Conservation (phyloP, 1,140 invertebrate species). For the Aphidius gifuensis region DNA sequence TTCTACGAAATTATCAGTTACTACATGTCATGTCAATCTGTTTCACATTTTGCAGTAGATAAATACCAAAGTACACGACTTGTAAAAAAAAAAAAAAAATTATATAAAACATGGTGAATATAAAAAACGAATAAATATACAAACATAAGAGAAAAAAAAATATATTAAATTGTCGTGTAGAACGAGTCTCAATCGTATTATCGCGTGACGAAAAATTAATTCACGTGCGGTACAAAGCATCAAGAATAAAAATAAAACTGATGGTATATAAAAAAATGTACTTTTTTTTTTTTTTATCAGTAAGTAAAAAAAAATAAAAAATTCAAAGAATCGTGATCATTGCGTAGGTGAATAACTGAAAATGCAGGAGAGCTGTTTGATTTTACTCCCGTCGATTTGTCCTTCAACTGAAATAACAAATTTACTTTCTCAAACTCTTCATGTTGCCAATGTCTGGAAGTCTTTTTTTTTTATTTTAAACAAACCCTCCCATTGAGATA, state of each 20-base stretch:
- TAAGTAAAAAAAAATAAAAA: not conserved
- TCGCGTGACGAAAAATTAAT: constrained; percentile 14
- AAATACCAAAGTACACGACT: too few relatives aligned
- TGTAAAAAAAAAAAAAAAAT: too few relatives aligned
- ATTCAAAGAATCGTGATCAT: constrained; percentile 13
- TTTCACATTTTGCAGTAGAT: not conserved
- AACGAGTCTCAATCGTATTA: constrained; percentile 4
- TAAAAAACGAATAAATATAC: not conserved
- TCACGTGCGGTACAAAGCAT: not conserved
- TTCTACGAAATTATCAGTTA: constrained; percentile 3
- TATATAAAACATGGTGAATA: not conserved
- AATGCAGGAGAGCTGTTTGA: constrained; percentile 1
- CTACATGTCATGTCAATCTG: not conserved
- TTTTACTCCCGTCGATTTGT: constrained; percentile 9
- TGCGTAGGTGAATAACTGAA: constrained; percentile 9
- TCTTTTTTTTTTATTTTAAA: not conserved
- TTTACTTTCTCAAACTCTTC: not conserved
- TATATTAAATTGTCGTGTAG: not conserved
- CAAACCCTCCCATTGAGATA: not conserved
- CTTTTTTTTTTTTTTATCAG: not conserved
- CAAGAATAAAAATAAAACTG: not conserved
- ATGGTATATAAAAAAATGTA: not conserved
- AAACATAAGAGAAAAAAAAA: constrained; percentile 6
- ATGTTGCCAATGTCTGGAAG: not conserved
- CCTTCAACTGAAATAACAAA: constrained; percentile 11